Evolutionary conservation across 2,888 invertebrate genomes (phyloP), one percentile per base, ranked within the genome.

Genomic region (Spilarctia lutea): DNA sequence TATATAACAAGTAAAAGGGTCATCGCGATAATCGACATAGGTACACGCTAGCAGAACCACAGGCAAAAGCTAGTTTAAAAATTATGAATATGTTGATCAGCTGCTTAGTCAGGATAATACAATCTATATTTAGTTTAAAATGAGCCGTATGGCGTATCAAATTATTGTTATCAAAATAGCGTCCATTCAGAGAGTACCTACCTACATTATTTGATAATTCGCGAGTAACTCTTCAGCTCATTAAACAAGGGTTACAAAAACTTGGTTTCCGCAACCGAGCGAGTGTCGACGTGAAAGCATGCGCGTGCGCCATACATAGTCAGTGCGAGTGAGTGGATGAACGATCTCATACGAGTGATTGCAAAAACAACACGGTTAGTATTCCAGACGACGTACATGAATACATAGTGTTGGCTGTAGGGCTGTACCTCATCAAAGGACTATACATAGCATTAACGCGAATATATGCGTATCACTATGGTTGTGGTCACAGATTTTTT

Each of bases 221-320:
- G 13, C 2, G 18, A 69, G n/a, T 69, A 39, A 68, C 24, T 72
- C 52, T 67, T 20, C n/a, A 65, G n/a, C 18, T 42, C 60, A 39
- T 27, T 70, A 60, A 18, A 48, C 20, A 52, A 42, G 52, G 39
- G 42, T 33, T 10, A 63, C 42, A 75, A 72, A 73, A 73, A 75
- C 45, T 60, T 10, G 70, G 63, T 71, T 78, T 78, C 72, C 75
- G 67, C 75, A 68, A 65, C 39, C 65, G 68, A 60, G 63, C 66
- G 69, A 73, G 42, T 71, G 52, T 48, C 56, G 68, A 74, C 71
- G 71, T 65, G 76, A 76, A 65, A 71, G 69, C 71, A 74, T 76
- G 42, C 76, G 60, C 68, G 56, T 65, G 52, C 33, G 66, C 67
- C 63, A 30, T 68, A 69, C 69, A 66, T 66, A 75, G 75, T 52